A percentile compares a stretch with the other conserved stretches of the same genome.
Conservation (phyloP, 1,140 invertebrate species). For the Propsilocerus akamusi region DNA sequence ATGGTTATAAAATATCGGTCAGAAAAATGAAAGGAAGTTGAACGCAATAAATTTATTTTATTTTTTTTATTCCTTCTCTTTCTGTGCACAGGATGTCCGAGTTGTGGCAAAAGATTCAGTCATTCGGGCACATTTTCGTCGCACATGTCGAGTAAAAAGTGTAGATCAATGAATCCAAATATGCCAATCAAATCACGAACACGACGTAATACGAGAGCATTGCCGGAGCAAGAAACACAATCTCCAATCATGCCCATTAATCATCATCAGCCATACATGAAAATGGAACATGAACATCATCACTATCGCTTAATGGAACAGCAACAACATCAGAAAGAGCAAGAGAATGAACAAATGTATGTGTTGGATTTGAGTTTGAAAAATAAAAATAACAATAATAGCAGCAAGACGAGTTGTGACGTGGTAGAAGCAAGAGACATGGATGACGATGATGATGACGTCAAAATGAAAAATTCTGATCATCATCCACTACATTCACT, state of each 20-base stretch:
- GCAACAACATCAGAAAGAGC: not conserved
- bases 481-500: not conserved
- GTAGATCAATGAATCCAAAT: slow-evolving; percentile 2
- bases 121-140: slow-evolving; percentile 1
- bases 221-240: not conserved
- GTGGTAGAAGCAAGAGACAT: not conserved
- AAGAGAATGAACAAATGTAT: not conserved
- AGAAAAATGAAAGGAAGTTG: too few relatives aligned
- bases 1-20: too few relatives aligned
- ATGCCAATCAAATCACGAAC: slow-evolving; percentile 3
- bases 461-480: not conserved
- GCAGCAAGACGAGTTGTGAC: not conserved
- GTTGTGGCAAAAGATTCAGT: not conserved
- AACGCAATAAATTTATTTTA: too few relatives aligned
- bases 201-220: not conserved
- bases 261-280: not conserved
- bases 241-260: not conserved
- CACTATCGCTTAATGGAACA: not conserved
- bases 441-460: not conserved
- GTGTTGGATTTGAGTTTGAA: not conserved
- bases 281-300: not conserved
- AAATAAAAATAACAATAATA: not conserved
- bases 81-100: not conserved
- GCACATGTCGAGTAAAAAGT: not conserved
- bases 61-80: too few relatives aligned